Evolutionary conservation across 2,113 vertebrate genomes (phyloP).

Genomic region (Eudyptes chrysolophus): DNA sequence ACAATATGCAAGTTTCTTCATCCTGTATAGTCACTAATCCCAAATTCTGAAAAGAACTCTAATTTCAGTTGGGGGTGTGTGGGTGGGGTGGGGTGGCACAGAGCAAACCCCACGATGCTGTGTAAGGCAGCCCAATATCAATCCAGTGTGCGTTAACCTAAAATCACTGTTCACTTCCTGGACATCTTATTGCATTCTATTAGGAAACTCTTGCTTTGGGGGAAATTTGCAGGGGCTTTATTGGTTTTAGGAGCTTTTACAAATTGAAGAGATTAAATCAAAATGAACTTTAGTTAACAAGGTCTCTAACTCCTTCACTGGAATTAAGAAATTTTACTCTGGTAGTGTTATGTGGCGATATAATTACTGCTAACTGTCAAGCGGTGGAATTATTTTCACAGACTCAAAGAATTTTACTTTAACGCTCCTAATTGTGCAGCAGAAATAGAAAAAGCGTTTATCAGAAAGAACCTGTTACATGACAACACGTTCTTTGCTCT

Average conservation of each 20-base stretch:
- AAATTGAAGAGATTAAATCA: slow-evolving; percentile 46
- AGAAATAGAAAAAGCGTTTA: slow-evolving; percentile 44
- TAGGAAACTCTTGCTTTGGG: background rate
- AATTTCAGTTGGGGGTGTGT: background rate
- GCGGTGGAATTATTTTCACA: slow-evolving; percentile 52
- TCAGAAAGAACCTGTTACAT: slow-evolving; percentile 14
- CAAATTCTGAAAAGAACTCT: background rate
- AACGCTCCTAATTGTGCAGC: slow-evolving; percentile 43
- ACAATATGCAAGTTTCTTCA: slow-evolving; percentile 6
- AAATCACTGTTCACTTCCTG: background rate
- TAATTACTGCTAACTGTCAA: slow-evolving; percentile 67
- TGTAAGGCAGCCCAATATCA: slow-evolving; percentile 3
- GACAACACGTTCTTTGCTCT: slow-evolving; percentile 39
- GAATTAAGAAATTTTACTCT: slow-evolving; percentile 38
- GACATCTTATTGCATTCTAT: background rate
- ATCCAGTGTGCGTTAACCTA: background rate
- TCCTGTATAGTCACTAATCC: background rate
- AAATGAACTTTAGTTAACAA: slow-evolving; percentile 22
- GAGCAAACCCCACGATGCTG: background rate
- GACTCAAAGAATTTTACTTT: background rate
- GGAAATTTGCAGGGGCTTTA: background rate
- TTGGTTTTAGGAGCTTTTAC: slow-evolving; percentile 42
- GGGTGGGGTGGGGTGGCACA: background rate
- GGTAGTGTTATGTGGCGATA: slow-evolving; percentile 52
- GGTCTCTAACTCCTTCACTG: slow-evolving; percentile 37